A percentile compares a stretch with the other conserved stretches of the same genome.
phyloP scores from a whole-genome alignment of 1,140 invertebrate genomes.

The Stegodyphus mimosarum region DNA sequence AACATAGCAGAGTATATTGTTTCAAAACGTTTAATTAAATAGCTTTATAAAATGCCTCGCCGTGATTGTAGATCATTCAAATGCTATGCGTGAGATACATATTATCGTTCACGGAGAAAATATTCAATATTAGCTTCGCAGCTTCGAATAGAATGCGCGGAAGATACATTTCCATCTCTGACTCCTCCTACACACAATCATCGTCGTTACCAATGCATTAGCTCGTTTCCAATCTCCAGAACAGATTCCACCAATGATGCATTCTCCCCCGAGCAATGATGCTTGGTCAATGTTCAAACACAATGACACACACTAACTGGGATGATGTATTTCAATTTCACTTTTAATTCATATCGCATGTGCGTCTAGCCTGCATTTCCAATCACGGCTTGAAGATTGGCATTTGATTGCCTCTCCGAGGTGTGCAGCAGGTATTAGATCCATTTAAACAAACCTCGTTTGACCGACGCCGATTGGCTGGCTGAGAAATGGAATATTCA shows the following conservation, averaged over 20 bases:
- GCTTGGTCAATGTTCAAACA: slow-evolving; percentile 11
- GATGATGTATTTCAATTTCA: slow-evolving; percentile 47
- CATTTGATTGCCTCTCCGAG: slow-evolving; percentile 48
- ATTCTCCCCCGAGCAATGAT: background rate
- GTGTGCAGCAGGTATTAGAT: slow-evolving; percentile 42
- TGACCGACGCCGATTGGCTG: slow-evolving; percentile 28
- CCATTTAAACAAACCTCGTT: slow-evolving; percentile 52
- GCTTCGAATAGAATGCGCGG: background rate
- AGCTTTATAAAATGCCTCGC: background rate
- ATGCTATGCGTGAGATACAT: no score
- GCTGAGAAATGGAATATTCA: slow-evolving; percentile 58
- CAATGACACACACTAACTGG: slow-evolving; percentile 3
- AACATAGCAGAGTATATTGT: no score
- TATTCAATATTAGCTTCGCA: slow-evolving; percentile 7
- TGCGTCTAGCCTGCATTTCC: background rate
- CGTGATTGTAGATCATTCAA: no score
- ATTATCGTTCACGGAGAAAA: background rate
- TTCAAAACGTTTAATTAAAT: no score
- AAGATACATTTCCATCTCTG: slow-evolving; percentile 9
- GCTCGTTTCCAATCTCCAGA: slow-evolving; percentile 28
- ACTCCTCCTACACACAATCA: slow-evolving; percentile 7
- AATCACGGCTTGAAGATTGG: slow-evolving; percentile 43
- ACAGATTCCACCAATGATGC: background rate
- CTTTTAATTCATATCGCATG: slow-evolving; percentile 44
- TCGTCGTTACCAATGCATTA: slow-evolving; percentile 43